Base-by-base conservation (phyloP, 1,140 invertebrate genomes). In the Lethocerus indicus region DNA sequence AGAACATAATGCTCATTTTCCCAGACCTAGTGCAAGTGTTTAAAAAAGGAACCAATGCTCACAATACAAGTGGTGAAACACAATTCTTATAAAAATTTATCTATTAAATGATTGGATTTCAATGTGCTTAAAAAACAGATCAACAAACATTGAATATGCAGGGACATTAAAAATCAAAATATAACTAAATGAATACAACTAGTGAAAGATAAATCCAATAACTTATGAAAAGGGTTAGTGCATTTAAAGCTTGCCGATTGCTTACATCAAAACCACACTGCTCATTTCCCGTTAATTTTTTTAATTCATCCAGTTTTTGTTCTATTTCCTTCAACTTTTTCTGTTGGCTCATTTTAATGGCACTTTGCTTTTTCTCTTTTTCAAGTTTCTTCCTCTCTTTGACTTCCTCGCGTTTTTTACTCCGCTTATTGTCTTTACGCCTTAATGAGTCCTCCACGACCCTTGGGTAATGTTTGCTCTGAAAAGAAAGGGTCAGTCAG, bases 321-420 rank as follows among this genome's bases (percentile, higher is more conserved):
- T 86, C 70, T 51, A 96, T 91, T 67, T 97, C 92, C 64, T 87
- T 83, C 40, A 81, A 69, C 62, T 94, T 96, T 40, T 91, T 60
- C 7, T 83, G 81, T 65, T 93, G 89, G 1, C 94, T 63, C 55
- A 84, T 70, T 41, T 86, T 85, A 13, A 97, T 67, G 63, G 95
- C 91, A 60, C 92, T 81, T 67, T 78, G 74, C 60, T 86, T 88
- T 50, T 75, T 72, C 49, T 78, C 59, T 61, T 92, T 91, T 63
- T 93, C 87, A 58, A 81, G 70, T 54, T 79, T 69, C 58, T 93
- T 95, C 50, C 83, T 71, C 59, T 81, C 67, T 60, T 82, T 85
- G 1, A 77, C 49, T 63, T 86, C 81, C 20, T 75, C 73, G 43
- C 88, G 71, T 59, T 90, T 87, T 21, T 79, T 63, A 44, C 88